These are phyloP conservation scores for Delichon dasypus DNA, from an alignment of 2,797 vertebrate species.

Conservation along the genomic window DNA sequence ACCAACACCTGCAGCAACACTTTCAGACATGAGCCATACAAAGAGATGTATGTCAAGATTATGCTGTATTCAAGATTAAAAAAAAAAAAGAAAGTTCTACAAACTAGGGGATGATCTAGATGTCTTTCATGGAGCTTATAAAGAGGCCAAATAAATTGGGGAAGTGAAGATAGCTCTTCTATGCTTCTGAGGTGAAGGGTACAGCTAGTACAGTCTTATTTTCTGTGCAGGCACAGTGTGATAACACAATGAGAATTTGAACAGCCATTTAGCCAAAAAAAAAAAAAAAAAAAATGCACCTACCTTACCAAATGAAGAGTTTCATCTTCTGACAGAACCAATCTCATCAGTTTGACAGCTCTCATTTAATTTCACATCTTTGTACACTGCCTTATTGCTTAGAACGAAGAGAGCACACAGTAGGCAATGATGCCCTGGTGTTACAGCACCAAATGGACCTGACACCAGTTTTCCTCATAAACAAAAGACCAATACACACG, in stretches of 20 bases:
- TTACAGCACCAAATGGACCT: background rate
- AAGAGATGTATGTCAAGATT: background rate
- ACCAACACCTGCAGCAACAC: background rate
- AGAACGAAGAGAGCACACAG: background rate
- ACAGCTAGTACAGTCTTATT: background rate
- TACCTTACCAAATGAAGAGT: background rate
- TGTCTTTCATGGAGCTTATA: background rate
- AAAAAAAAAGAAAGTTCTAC: background rate
- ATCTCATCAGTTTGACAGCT: constrained; percentile 18
- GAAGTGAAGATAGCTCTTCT: background rate
- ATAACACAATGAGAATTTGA: background rate
- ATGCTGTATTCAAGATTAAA: background rate
- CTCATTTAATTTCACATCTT: constrained; percentile 29
- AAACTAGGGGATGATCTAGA: background rate
- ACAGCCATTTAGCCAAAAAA: background rate
- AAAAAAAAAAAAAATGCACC: background rate
- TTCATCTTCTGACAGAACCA: background rate
- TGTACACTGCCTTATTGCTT: background rate
- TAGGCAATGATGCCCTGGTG: background rate
- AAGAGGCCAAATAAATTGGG: background rate
- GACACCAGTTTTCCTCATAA: background rate
- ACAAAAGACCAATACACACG: background rate
- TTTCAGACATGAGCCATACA: background rate
- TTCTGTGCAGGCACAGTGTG: background rate
- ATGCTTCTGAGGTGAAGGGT: background rate